phyloP scores from a whole-genome alignment of 2,797 vertebrate genomes.

The Heteromormyrus szaboi region DNA sequence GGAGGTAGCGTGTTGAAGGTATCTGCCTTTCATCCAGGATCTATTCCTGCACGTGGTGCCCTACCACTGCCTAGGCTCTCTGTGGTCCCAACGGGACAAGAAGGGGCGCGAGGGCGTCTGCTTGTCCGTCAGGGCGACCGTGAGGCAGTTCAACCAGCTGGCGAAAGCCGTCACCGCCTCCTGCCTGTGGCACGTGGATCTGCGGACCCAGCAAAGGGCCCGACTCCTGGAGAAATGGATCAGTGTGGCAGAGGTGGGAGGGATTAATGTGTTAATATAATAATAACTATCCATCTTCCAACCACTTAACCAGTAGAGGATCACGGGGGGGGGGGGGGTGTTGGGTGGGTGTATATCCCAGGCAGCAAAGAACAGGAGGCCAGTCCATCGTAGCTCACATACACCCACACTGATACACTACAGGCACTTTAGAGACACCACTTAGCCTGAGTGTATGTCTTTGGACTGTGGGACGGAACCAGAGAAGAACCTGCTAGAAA shows the following conservation, averaged over 20 bases:
- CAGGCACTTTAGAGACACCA: not conserved
- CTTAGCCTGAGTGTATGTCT: not conserved
- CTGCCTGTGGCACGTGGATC: slow-evolving; percentile 66
- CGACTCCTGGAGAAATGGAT: slow-evolving; percentile 88
- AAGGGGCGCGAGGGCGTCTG: slow-evolving; percentile 73
- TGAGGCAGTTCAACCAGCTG: slow-evolving; percentile 83
- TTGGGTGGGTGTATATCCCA: not conserved
- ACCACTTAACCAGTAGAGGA: not conserved
- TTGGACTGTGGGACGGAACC: not conserved
- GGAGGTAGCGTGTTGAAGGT: not conserved
- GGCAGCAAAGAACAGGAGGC: not conserved
- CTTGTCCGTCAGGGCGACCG: slow-evolving; percentile 78
- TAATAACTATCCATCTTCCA: not conserved
- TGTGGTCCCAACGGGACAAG: slow-evolving; percentile 84
- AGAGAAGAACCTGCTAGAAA: not conserved
- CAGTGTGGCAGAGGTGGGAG: slow-evolving; percentile 73
- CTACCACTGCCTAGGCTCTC: slow-evolving; percentile 80
- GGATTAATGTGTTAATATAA: not conserved
- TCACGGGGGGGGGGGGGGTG: not conserved
- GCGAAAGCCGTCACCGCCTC: slow-evolving; percentile 76
- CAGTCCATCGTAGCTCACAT: not conserved
- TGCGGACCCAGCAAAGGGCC: slow-evolving; percentile 76
- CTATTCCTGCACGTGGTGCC: slow-evolving; percentile 83
- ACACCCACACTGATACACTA: not conserved
- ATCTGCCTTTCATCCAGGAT: slow-evolving; percentile 55